phyloP scores from a whole-genome alignment of 2,113 vertebrate species.

The Trichomycterus rosablanca region DNA sequence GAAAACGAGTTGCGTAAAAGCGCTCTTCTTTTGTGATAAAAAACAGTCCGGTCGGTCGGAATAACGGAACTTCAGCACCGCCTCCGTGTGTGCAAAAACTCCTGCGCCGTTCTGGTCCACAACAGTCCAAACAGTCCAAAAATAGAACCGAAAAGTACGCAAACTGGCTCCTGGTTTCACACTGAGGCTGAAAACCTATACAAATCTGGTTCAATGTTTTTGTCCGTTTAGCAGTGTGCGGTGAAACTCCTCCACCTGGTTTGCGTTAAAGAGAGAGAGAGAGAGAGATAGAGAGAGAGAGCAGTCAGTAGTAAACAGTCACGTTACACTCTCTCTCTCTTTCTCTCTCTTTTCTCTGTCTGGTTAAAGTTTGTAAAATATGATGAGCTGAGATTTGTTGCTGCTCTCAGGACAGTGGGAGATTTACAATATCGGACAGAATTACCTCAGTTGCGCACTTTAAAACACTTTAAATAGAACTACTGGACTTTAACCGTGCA shows the following conservation, averaged over 20 bases:
- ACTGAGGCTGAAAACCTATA: background rate
- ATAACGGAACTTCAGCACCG: background rate
- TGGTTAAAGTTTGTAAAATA: too few species aligned
- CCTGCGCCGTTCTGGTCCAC: background rate
- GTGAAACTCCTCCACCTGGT: conserved; percentile 56
- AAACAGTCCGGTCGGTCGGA: background rate
- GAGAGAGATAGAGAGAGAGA: conserved; percentile 16
- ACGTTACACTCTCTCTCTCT: background rate
- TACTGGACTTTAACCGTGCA: too few species aligned
- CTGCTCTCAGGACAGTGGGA: too few species aligned
- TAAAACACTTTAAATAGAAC: too few species aligned
- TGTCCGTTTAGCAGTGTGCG: background rate
- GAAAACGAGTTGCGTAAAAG: background rate
- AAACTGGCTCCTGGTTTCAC: background rate
- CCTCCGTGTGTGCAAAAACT: background rate
- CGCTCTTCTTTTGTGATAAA: background rate
- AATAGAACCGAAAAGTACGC: background rate
- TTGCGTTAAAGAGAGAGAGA: conserved; percentile 41
- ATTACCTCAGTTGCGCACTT: too few species aligned
- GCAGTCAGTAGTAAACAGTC: too few species aligned
- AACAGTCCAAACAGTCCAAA: too few species aligned
- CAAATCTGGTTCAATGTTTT: background rate
- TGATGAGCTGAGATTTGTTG: too few species aligned
- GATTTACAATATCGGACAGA: too few species aligned
- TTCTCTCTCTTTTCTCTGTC: too few species aligned